Percentiles rank a stretch among this genome's conserved stretches.
Conservation (phyloP, 2,113 vertebrate genomes). For the Pygoscelis adeliae region DNA sequence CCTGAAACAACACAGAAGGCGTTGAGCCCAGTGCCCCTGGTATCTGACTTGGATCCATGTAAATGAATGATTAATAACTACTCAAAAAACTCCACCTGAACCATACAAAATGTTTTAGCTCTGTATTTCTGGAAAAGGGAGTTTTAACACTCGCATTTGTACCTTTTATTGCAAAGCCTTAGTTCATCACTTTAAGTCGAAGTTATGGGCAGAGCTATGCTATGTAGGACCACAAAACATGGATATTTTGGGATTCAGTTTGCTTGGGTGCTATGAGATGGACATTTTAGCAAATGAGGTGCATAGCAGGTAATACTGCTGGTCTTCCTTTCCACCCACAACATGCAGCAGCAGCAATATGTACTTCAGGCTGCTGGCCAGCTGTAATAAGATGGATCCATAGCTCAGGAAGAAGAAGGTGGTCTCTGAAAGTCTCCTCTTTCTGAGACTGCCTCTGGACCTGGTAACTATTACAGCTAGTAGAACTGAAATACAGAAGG, state of each 20-base stretch:
- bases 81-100: not conserved
- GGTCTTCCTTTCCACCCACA: not conserved
- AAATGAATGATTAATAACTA: not conserved
- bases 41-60: not conserved
- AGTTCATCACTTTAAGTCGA: not conserved
- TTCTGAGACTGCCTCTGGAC: not conserved
- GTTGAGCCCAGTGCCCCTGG: accelerated
- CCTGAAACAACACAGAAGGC: not conserved
- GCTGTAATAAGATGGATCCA: not conserved
- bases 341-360: not conserved
- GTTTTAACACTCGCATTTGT: not conserved
- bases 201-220: not conserved
- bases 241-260: not conserved
- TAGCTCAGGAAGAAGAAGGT: not conserved
- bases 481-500: not conserved
- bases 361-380: not conserved
- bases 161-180: not conserved
- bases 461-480: not conserved
- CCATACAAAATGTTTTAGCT: not conserved
- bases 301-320: not conserved
- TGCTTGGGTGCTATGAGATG: not conserved
- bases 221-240: not conserved
- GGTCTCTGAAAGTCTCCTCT: not conserved
- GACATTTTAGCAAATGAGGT: not conserved
- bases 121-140: not conserved